Conservation (phyloP, 2,797 vertebrate genomes). For the Corythornis leucogaster region DNA sequence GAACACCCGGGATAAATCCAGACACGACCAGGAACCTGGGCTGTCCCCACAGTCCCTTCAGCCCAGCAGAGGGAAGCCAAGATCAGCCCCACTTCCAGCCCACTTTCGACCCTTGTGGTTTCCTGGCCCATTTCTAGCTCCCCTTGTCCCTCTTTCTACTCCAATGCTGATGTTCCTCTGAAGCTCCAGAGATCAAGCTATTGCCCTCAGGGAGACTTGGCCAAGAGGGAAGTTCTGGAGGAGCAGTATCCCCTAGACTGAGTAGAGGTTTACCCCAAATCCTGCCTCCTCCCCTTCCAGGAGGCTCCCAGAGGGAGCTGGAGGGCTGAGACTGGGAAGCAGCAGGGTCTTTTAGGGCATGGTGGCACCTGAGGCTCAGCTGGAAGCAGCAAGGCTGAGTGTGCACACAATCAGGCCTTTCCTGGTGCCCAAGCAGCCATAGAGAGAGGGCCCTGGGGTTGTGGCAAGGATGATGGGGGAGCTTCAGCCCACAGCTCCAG, state of each 20-base stretch:
- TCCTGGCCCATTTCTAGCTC: neutral
- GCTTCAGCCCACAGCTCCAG: neutral
- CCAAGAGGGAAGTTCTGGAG: neutral
- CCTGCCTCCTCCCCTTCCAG: neutral
- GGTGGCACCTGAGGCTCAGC: neutral
- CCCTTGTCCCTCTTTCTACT: neutral
- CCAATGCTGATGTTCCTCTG: neutral
- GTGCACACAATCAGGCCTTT: fast-evolving
- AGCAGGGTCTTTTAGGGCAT: fast-evolving
- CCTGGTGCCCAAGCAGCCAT: fast-evolving
- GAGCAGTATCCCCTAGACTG: neutral
- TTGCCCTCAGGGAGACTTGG: neutral
- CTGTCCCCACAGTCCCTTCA: neutral
- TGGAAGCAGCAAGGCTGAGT: fast-evolving
- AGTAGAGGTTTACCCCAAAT: neutral
- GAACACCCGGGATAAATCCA: neutral
- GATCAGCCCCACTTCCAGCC: neutral
- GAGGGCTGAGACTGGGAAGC: neutral
- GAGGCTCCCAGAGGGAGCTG: neutral
- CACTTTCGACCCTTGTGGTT: fast-evolving
- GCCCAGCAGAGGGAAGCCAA: too few species aligned
- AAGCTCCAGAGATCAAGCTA: neutral
- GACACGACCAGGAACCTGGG: fast-evolving
- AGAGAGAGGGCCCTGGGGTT: neutral
- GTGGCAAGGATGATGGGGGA: neutral